Conservation (phyloP, 2,888 invertebrate genomes). For the Oasisia sp. region DNA sequence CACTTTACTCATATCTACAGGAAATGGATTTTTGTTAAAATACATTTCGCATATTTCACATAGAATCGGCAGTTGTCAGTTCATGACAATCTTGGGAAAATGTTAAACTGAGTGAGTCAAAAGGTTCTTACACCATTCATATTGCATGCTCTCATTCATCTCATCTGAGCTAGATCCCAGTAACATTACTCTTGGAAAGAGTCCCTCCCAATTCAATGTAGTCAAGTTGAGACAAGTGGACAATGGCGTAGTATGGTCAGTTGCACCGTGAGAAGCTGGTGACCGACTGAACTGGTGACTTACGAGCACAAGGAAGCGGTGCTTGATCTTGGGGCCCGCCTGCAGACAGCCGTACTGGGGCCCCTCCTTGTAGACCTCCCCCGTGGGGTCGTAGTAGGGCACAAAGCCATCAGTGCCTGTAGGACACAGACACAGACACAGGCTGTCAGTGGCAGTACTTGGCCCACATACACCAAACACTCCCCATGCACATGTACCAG, state of each 20-base stretch:
- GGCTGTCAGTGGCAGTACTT: constrained; percentile 20
- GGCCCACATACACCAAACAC: background rate
- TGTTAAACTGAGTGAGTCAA: background rate
- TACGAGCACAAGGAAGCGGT: constrained; percentile 66
- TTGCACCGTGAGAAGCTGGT: background rate
- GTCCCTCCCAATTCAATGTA: background rate
- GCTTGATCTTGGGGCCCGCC: constrained; percentile 58
- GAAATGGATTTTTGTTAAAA: background rate
- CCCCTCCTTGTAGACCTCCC: constrained; percentile 62
- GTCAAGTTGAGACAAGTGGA: background rate
- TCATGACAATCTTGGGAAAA: background rate
- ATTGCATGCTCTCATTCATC: background rate
- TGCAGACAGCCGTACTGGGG: constrained; percentile 66
- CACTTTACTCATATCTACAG: background rate
- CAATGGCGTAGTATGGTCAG: background rate
- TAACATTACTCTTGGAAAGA: background rate
- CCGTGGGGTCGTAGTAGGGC: constrained; percentile 66
- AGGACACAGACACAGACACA: constrained; percentile 27
- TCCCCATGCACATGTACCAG: background rate
- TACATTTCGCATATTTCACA: background rate
- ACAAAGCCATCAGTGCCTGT: constrained; percentile 61
- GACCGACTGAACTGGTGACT: constrained; percentile 31
- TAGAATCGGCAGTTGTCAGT: background rate
- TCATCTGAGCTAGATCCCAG: background rate
- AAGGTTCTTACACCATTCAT: background rate